phyloP scores from a whole-genome alignment of 1,140 invertebrate genomes.

The Drosophila tropicalis region DNA sequence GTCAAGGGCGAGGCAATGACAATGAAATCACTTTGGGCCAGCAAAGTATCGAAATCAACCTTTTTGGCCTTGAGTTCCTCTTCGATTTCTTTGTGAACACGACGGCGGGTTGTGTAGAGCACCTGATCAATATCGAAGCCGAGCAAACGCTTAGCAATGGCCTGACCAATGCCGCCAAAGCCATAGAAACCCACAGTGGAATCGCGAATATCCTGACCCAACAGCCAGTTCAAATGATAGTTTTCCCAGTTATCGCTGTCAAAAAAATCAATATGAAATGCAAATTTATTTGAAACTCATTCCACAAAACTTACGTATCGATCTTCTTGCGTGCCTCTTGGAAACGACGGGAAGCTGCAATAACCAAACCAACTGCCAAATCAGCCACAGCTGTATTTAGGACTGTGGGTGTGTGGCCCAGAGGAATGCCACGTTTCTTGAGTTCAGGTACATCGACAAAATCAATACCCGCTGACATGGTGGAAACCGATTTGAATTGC shows the following conservation, averaged over 20 bases:
- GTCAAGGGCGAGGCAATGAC: conserved; percentile 89
- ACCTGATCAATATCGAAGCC: conserved; percentile 89
- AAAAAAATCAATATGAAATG: conserved; percentile 21
- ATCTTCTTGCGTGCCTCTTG: conserved; percentile 88
- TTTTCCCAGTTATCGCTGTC: conserved; percentile 91
- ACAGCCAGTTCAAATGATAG: conserved; percentile 95
- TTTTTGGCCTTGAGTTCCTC: conserved; percentile 89
- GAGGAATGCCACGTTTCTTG: conserved; percentile 87
- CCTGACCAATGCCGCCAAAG: conserved; percentile 92
- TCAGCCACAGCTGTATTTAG: conserved; percentile 96
- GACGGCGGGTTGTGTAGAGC: conserved; percentile 88
- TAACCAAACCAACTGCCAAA: conserved; percentile 87
- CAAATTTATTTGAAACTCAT: conserved; percentile 84
- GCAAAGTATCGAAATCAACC: conserved; percentile 88
- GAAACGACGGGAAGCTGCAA: conserved; percentile 86
- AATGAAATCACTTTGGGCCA: conserved; percentile 91
- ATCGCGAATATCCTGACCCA: conserved; percentile 90
- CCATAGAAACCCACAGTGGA: conserved; percentile 95
- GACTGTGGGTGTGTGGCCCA: conserved; percentile 95
- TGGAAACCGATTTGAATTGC: conserved; percentile 91
- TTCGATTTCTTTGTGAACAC: conserved; percentile 86
- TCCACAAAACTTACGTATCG: conserved; percentile 58
- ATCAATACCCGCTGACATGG: conserved; percentile 95
- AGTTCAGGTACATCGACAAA: conserved; percentile 89
- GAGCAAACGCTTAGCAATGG: conserved; percentile 88